These are phyloP conservation scores for Orthonyx spaldingii DNA, from an alignment of 2,113 vertebrate species.

Conservation along the genomic window DNA sequence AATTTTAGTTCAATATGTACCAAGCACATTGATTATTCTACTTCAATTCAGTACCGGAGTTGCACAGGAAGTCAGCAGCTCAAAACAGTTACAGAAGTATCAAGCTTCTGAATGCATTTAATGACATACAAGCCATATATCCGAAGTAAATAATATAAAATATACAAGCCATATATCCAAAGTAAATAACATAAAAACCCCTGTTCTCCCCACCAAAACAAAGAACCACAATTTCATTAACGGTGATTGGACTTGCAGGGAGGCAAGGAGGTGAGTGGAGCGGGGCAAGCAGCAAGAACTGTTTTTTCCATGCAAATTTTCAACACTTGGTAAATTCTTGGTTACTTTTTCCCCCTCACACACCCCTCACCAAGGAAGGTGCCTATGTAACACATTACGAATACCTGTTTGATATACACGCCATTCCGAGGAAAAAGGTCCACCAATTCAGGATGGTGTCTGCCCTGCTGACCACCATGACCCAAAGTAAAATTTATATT, in stretches of 20 bases:
- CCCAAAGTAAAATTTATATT: conserved; percentile 96
- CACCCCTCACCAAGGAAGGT: background rate
- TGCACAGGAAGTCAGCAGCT: background rate
- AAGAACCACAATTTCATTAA: background rate
- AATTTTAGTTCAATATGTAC: background rate
- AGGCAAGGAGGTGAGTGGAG: background rate
- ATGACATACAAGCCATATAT: background rate
- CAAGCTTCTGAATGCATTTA: background rate
- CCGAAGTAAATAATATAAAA: background rate
- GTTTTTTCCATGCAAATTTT: background rate
- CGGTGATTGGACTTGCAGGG: accelerated
- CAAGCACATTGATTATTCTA: background rate
- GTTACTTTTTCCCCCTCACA: background rate
- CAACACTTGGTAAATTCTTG: background rate
- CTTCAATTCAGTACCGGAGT: background rate
- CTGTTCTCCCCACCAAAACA: background rate
- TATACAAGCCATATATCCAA: background rate
- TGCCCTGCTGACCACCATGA: conserved; percentile 92
- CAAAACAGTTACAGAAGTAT: background rate
- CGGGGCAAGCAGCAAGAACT: background rate
- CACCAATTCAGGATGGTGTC: conserved; percentile 90
- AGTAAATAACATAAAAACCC: background rate
- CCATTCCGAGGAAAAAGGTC: conserved; percentile 89
- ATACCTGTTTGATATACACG: conserved; percentile 93
- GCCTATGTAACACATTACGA: background rate